A percentile compares a stretch with the other conserved stretches of the same genome.
Evolutionary conservation across 2,113 vertebrate genomes (phyloP).

Genomic region (Numenius arquata): DNA sequence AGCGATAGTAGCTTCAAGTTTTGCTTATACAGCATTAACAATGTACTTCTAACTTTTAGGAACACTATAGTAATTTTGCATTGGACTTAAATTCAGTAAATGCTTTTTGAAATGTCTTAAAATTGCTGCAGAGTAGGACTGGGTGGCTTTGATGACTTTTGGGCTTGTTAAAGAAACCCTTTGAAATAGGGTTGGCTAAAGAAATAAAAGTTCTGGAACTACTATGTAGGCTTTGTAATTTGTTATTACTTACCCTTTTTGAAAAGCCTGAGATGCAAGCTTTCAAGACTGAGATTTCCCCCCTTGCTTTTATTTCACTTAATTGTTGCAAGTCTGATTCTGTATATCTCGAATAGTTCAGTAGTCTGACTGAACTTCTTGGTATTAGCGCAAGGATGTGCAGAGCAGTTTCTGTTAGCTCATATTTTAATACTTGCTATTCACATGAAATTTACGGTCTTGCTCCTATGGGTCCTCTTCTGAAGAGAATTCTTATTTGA

Average conservation of each 20-base stretch:
- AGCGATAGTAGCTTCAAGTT: not conserved
- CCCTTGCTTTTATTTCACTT: not conserved
- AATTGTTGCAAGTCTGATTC: not conserved
- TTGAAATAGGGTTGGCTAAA: not conserved
- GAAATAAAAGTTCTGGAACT: not conserved
- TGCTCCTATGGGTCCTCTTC: not conserved
- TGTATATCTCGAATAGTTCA: not conserved
- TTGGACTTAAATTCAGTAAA: not conserved
- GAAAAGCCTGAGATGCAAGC: not conserved
- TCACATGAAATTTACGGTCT: not conserved
- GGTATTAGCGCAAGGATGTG: not conserved
- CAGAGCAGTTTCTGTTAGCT: not conserved
- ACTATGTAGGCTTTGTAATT: not conserved
- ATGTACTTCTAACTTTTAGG: not conserved
- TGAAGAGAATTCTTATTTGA: not conserved
- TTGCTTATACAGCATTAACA: not conserved
- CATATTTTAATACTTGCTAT: not conserved
- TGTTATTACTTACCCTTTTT: not conserved
- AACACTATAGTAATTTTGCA: not conserved
- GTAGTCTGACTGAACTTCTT: not conserved
- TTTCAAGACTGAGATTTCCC: not conserved
- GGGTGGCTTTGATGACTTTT: not conserved
- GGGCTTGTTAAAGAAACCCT: not conserved
- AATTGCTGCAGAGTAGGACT: not conserved
- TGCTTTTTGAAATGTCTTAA: not conserved